Conservation (phyloP, 2,888 invertebrate genomes). For the Xestia xanthographa region DNA sequence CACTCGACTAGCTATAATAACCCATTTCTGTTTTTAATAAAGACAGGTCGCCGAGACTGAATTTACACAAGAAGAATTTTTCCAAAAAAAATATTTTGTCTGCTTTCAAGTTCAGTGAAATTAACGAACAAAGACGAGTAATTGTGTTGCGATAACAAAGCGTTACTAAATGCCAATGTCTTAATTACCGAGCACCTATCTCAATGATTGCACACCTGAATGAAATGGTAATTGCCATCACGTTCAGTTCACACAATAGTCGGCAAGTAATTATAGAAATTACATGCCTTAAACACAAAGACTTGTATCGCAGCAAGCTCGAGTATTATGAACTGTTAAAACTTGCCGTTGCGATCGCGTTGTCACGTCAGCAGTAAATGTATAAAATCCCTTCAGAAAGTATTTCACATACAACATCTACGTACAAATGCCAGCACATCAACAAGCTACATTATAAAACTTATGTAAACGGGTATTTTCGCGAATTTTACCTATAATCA, state of each 20-base stretch:
- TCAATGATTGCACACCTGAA: conserved; percentile 37
- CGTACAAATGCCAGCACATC: background rate
- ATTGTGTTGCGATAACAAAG: conserved; percentile 18
- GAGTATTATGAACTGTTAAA: conserved; percentile 33
- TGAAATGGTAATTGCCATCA: conserved; percentile 53
- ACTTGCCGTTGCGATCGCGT: conserved; percentile 12
- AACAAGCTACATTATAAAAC: no score
- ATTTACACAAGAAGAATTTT: background rate
- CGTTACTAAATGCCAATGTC: conserved; percentile 25
- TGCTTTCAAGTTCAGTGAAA: background rate
- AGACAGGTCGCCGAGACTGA: background rate
- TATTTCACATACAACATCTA: background rate
- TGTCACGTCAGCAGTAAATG: background rate
- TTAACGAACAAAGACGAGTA: conserved; percentile 13
- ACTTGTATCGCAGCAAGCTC: conserved; percentile 32
- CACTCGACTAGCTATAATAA: no score
- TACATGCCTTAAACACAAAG: conserved; percentile 39
- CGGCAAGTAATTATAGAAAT: conserved; percentile 60
- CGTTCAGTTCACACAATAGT: conserved; percentile 50
- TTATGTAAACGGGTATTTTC: no score
- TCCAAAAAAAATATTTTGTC: no score
- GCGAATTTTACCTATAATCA: no score
- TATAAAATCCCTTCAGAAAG: background rate
- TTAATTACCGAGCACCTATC: conserved; percentile 34
- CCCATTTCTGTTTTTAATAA: background rate